phyloP scores from a whole-genome alignment of 2,797 vertebrate species.

The Neosilurus hyrtlii region DNA sequence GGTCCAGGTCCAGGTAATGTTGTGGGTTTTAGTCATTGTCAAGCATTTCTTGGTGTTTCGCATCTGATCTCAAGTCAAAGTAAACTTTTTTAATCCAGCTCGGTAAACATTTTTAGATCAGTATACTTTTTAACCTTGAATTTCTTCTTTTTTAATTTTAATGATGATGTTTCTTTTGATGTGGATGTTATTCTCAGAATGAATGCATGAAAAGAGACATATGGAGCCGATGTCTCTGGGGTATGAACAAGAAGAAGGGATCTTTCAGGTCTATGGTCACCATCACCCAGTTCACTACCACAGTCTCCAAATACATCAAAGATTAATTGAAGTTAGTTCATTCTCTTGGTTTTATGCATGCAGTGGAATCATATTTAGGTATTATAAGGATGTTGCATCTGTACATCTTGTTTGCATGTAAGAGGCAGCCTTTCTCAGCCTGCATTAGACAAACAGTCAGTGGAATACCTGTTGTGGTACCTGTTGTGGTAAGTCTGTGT shows the following conservation, averaged over 20 bases:
- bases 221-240: constrained; percentile 4
- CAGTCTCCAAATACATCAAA: constrained; percentile 30
- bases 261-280: constrained; percentile 1
- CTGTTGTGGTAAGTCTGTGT: constrained; percentile 33
- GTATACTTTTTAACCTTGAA: not conserved
- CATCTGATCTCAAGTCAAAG: not conserved
- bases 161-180: not conserved
- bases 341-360: constrained; percentile 54
- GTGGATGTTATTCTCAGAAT: not conserved
- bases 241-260: not conserved
- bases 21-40: not conserved
- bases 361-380: constrained; percentile 47
- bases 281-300: constrained; percentile 22
- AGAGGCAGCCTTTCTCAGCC: constrained; percentile 25
- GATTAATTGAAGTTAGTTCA: constrained; percentile 39
- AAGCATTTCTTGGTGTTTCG: not conserved
- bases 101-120: constrained; percentile 13
- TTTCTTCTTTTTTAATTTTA: not conserved
- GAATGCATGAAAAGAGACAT: not conserved
- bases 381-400: constrained; percentile 46
- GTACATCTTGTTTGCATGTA: constrained; percentile 39
- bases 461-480: constrained; percentile 20
- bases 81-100: not conserved
- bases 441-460: constrained; percentile 9
- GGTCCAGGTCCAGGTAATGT: constrained; percentile 17